A percentile compares a stretch with the other conserved stretches of the same genome.
Conservation (phyloP, 2,797 vertebrate species). For the Amblyopsis hoosieri region DNA sequence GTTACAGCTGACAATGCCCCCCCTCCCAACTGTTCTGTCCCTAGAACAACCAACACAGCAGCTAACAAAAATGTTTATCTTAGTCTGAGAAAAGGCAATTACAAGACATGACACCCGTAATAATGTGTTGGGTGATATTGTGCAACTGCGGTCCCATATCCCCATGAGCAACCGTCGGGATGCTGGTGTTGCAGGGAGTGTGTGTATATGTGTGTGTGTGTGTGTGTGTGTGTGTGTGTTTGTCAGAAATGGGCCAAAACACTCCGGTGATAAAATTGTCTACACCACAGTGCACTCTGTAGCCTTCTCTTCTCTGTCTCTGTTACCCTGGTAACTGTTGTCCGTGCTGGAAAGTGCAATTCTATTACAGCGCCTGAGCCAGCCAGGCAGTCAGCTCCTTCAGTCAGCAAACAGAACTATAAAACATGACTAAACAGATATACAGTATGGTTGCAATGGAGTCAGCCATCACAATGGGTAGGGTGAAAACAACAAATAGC, state of each 20-base stretch:
- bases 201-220: background rate
- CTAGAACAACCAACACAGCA: conserved; percentile 25
- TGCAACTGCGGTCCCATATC: conserved; percentile 25
- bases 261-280: conserved; percentile 71
- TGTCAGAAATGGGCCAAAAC: conserved; percentile 69
- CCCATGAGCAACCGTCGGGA: conserved; percentile 45
- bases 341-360: conserved; percentile 76
- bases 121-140: conserved; percentile 37
- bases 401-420: conserved; percentile 68
- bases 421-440: conserved; percentile 74
- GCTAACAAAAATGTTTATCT: conserved; percentile 36
- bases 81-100: conserved; percentile 37
- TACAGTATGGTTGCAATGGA: conserved; percentile 35
- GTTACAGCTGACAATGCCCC: conserved; percentile 48
- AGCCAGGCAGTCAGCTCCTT: conserved; percentile 35
- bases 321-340: conserved; percentile 84
- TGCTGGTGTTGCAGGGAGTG: conserved; percentile 30
- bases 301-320: conserved; percentile 62
- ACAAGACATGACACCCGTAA: conserved; percentile 38
- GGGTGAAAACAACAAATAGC: conserved; percentile 20
- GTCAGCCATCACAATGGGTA: conserved; percentile 31
- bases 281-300: conserved; percentile 58
- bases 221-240: background rate
- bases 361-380: conserved; percentile 64
- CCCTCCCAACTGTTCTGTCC: conserved; percentile 55